These are phyloP conservation scores for Mareca strepera DNA, from an alignment of 2,797 vertebrate species.

Conservation along the genomic window DNA sequence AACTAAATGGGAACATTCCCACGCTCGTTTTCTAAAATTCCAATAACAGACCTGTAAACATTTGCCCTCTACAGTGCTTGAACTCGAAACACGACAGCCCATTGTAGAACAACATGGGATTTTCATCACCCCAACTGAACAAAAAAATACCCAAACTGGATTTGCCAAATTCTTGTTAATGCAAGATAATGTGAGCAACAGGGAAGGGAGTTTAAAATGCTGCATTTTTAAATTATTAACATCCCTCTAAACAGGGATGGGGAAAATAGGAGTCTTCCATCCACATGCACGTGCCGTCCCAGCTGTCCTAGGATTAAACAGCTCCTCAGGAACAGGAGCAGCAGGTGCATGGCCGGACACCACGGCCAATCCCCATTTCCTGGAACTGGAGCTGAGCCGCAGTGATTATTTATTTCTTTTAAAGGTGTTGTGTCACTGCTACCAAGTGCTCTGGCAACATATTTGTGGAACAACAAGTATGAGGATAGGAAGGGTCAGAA, in stretches of 20 bases:
- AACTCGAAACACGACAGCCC: background rate
- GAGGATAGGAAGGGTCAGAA: background rate
- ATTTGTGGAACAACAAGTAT: background rate
- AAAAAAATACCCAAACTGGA: background rate
- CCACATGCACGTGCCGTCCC: background rate
- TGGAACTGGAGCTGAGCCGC: slow-evolving; percentile 1
- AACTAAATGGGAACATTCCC: background rate
- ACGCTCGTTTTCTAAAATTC: background rate
- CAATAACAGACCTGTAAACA: background rate
- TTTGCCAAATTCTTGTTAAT: background rate
- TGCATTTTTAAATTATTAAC: background rate
- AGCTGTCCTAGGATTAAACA: background rate
- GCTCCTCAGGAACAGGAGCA: background rate
- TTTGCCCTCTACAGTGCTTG: background rate
- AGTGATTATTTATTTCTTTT: background rate
- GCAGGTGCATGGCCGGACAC: background rate
- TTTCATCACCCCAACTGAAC: background rate
- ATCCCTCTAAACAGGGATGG: background rate
- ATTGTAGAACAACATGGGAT: background rate
- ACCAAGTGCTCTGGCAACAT: background rate
- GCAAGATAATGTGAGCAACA: background rate
- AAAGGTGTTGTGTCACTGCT: background rate
- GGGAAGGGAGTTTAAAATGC: background rate
- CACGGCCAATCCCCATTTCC: background rate
- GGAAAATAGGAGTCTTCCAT: background rate